A percentile compares a stretch with the other conserved stretches of the same genome.
Evolutionary conservation across 2,888 invertebrate species (phyloP).

Genomic region (Disparrhopalites patrizii): DNA sequence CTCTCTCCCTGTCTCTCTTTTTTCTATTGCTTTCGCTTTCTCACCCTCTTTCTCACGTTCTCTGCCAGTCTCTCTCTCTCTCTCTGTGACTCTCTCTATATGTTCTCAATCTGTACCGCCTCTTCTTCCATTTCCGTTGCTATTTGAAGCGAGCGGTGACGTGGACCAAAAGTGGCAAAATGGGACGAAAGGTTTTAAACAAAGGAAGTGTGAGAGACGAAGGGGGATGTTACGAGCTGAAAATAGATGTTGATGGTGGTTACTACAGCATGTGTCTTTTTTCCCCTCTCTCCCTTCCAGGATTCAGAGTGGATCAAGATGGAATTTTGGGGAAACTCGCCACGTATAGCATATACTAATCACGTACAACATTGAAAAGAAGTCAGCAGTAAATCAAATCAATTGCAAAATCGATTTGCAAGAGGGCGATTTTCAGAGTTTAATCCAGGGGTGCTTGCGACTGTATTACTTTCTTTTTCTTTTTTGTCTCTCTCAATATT

Average conservation of each 20-base stretch:
- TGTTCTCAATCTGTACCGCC: no score
- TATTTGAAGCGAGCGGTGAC: no score
- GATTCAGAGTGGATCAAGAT: neutral
- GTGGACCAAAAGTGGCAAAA: neutral
- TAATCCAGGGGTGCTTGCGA: no score
- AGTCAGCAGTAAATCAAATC: slow-evolving; percentile 22
- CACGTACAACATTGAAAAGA: neutral
- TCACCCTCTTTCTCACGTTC: no score
- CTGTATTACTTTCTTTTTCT: no score
- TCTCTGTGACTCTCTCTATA: neutral
- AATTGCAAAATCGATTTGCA: slow-evolving; percentile 26
- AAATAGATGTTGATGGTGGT: neutral
- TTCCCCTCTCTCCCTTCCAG: no score
- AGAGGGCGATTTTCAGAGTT: slow-evolving; percentile 17
- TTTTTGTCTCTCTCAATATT: no score
- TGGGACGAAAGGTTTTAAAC: neutral
- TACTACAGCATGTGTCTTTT: neutral
- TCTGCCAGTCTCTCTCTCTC: neutral
- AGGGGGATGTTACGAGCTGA: neutral
- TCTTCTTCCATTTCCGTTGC: no score
- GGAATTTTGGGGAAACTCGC: slow-evolving; percentile 5
- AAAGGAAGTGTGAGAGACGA: no score
- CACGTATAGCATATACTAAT: slow-evolving; percentile 13
- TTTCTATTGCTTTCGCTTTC: no score
- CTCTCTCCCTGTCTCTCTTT: neutral